Conservation (phyloP, 2,888 invertebrate species). For the Tetranychus piercei region DNA sequence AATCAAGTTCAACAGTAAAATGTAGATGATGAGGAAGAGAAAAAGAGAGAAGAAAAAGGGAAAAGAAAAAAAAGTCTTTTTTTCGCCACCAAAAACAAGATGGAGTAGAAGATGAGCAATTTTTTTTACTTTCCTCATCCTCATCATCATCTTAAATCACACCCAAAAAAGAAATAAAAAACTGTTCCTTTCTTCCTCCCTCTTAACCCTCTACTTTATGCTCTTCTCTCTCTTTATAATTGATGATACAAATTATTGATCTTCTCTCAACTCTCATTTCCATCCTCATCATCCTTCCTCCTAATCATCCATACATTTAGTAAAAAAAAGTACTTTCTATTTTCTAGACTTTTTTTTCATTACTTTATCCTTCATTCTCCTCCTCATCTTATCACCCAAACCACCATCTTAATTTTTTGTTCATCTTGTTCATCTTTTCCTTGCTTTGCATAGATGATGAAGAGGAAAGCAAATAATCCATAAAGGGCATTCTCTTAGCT, state of each 20-base stretch:
- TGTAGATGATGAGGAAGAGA: neutral
- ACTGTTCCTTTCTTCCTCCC: neutral
- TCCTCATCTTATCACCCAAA: constrained; percentile 8
- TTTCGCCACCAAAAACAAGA: neutral
- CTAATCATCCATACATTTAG: constrained; percentile 1
- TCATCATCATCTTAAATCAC: neutral
- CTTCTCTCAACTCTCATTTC: neutral
- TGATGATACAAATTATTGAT: constrained; percentile 1
- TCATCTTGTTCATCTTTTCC: neutral
- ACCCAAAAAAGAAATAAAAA: no score
- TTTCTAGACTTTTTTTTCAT: constrained; percentile 2
- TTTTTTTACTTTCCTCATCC: neutral
- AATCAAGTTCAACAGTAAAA: neutral
- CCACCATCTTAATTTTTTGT: neutral
- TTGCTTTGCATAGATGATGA: neutral
- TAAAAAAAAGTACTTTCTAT: neutral
- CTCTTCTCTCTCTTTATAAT: neutral
- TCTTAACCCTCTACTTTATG: neutral
- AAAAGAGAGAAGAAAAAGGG: neutral
- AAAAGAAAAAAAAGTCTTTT: neutral
- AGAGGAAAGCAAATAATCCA: neutral
- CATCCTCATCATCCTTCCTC: neutral
- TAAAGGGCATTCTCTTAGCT: neutral
- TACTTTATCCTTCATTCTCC: neutral
- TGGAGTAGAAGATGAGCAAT: neutral